Evolutionary conservation across 1,140 invertebrate species (phyloP).

Genomic region (Homalodisca vitripennis): DNA sequence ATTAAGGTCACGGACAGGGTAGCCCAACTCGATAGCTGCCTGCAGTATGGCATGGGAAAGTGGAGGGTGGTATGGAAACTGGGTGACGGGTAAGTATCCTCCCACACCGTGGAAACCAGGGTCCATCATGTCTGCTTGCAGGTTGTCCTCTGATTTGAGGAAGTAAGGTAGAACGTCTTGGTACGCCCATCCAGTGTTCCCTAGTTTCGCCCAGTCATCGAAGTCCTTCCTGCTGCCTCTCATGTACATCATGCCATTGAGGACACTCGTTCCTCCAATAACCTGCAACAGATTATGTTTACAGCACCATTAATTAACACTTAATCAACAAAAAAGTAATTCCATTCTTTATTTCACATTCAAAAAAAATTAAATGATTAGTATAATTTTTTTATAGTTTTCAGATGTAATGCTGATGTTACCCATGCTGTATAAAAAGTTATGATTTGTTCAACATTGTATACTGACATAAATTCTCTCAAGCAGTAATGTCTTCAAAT

Average conservation of each 20-base stretch:
- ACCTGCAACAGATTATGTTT: conserved; percentile 59
- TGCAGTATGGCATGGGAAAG: conserved; percentile 80
- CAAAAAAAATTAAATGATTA: too few species aligned
- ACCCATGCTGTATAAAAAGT: too few species aligned
- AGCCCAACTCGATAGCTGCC: conserved; percentile 79
- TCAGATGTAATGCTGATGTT: too few species aligned
- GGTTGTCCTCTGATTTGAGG: conserved; percentile 82
- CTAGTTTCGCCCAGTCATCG: conserved; percentile 83
- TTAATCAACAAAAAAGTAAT: too few species aligned
- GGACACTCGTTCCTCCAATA: conserved; percentile 86
- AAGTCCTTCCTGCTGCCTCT: conserved; percentile 88
- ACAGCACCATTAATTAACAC: too few species aligned
- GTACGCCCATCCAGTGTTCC: conserved; percentile 88
- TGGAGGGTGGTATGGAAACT: conserved; percentile 84
- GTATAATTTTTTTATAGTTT: too few species aligned
- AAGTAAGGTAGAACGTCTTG: conserved; percentile 87
- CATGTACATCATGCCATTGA: conserved; percentile 98
- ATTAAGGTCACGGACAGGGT: conserved; percentile 79
- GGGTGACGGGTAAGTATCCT: conserved; percentile 74
- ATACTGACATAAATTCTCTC: too few species aligned
- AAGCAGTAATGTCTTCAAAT: too few species aligned
- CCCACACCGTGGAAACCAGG: conserved; percentile 73
- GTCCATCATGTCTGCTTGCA: conserved; percentile 67
- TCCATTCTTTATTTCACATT: too few species aligned
- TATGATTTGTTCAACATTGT: too few species aligned